Percentiles rank a stretch among this genome's conserved stretches.
Evolutionary conservation across 1,140 invertebrate genomes (phyloP).

Genomic region (Eupeodes corollae): DNA sequence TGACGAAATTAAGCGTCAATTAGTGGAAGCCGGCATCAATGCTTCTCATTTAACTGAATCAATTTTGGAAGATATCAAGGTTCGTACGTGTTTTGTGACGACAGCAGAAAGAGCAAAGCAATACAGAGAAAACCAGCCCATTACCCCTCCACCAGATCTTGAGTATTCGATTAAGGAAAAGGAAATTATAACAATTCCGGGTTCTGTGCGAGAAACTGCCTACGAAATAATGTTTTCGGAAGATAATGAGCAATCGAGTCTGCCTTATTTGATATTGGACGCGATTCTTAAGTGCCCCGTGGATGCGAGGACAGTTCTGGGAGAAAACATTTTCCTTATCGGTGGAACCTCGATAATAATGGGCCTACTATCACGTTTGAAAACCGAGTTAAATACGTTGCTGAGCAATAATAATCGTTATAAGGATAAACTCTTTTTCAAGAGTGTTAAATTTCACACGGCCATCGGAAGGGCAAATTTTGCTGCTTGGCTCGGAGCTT

Average conservation of each 20-base stretch:
- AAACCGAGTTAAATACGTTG: conserved; percentile 58
- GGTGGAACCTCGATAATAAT: conserved; percentile 74
- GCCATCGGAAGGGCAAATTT: conserved; percentile 75
- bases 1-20: conserved; percentile 38
- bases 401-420: conserved; percentile 49
- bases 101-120: conserved; percentile 54
- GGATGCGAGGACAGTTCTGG: conserved; percentile 58
- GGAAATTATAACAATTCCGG: conserved; percentile 51
- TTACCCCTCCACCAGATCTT: conserved; percentile 46
- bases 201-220: conserved; percentile 60
- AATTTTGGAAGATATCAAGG: conserved; percentile 58
- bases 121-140: conserved; percentile 40
- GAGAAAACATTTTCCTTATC: conserved; percentile 71
- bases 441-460: conserved; percentile 65
- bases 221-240: conserved; percentile 76
- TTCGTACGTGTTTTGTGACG: conserved; percentile 74
- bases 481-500: conserved; percentile 73
- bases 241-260: conserved; percentile 70
- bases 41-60: conserved; percentile 41
- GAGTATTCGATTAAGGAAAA: conserved; percentile 59
- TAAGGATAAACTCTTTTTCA: conserved; percentile 45
- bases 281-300: conserved; percentile 66
- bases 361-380: conserved; percentile 65
- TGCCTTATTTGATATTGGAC: conserved; percentile 76
- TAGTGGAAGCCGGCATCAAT: conserved; percentile 37